Percentiles rank a stretch among this genome's conserved stretches.
Evolutionary conservation across 2,797 vertebrate species (phyloP).

Genomic region (Pelobates cultripes): DNA sequence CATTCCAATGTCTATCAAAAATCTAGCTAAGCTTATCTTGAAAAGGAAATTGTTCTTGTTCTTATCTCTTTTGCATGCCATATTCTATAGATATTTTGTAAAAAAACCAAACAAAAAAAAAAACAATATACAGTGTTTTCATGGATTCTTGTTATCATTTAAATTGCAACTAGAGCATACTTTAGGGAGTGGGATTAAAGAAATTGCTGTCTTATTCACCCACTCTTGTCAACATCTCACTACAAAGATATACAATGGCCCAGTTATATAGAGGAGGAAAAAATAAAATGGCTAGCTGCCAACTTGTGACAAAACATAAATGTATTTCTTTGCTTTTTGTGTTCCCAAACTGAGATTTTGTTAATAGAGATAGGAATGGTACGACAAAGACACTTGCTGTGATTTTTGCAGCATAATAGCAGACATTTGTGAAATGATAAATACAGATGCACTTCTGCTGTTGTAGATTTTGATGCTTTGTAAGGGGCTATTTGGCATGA

Average conservation of each 20-base stretch:
- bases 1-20: too few species aligned
- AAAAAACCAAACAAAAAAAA: conserved; percentile 63
- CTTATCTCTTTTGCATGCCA: conserved; percentile 58
- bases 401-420: conserved; percentile 2
- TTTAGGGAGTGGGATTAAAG: conserved; percentile 67
- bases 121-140: conserved; percentile 67
- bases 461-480: background rate
- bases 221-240: conserved; percentile 43
- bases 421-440: background rate
- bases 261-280: conserved; percentile 16
- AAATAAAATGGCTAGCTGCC: conserved; percentile 28
- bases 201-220: conserved; percentile 60
- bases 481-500: background rate
- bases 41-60: conserved; percentile 9
- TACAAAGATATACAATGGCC: conserved; percentile 36
- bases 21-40: background rate
- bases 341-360: background rate
- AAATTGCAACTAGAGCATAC: conserved; percentile 65
- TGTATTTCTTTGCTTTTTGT: conserved; percentile 4
- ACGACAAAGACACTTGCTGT: background rate
- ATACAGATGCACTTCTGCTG: conserved; percentile 3
- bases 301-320: background rate
- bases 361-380: background rate
- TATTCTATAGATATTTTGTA: conserved; percentile 73
- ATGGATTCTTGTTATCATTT: conserved; percentile 64